Conservation (phyloP, 2,113 vertebrate species). For the Tyto alba region DNA sequence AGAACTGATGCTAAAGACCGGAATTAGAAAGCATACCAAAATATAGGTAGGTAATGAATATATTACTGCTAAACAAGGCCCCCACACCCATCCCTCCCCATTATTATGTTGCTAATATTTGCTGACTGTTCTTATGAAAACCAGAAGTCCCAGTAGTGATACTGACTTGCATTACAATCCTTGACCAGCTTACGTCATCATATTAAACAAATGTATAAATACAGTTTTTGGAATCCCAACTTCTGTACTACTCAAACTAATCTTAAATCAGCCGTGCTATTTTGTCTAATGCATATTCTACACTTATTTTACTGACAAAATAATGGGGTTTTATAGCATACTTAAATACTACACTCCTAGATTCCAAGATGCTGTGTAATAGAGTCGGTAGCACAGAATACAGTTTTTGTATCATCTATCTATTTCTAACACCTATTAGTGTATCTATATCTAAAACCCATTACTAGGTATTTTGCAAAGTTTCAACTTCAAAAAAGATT, state of each 20-base stretch:
- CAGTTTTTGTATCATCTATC: background rate
- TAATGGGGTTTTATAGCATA: background rate
- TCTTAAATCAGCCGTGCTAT: background rate
- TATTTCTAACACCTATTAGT: background rate
- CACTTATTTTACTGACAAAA: background rate
- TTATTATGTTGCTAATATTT: background rate
- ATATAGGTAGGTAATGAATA: background rate
- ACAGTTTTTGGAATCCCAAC: background rate
- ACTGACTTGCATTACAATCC: background rate
- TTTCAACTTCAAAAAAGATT: background rate
- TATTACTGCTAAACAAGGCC: background rate
- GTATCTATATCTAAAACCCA: background rate
- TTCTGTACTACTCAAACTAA: background rate
- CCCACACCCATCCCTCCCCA: accelerated
- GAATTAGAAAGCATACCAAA: background rate
- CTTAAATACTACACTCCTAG: background rate
- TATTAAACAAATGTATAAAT: background rate
- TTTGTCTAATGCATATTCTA: background rate
- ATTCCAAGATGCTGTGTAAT: background rate
- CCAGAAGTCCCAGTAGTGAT: background rate
- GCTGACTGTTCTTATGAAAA: background rate
- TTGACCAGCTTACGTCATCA: background rate
- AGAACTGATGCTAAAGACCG: background rate
- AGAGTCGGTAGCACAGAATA: background rate
- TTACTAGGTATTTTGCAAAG: background rate